Conservation (phyloP, 2,888 invertebrate species). For the Arge pagana region DNA sequence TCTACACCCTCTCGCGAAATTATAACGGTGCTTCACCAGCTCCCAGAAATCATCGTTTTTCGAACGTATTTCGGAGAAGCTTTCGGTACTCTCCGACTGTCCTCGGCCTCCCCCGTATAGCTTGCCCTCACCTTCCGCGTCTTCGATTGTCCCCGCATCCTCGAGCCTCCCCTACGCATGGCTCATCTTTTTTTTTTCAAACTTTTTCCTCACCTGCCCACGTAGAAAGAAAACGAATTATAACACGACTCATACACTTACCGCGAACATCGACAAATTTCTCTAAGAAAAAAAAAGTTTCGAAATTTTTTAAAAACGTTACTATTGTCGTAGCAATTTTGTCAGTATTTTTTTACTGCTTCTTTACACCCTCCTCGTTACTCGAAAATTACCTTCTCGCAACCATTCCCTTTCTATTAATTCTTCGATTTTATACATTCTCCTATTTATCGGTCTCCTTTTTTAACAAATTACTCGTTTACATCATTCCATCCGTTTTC, state of each 20-base stretch:
- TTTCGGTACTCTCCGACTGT: conserved; percentile 37
- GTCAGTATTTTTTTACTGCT: no score
- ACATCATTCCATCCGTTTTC: no score
- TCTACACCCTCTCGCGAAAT: neutral
- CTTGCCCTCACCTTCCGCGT: conserved; percentile 13
- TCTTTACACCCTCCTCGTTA: no score
- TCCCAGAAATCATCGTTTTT: neutral
- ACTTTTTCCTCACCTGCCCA: conserved; percentile 32
- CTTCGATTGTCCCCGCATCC: conserved; percentile 8
- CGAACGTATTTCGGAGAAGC: neutral
- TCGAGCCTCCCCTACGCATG: conserved; percentile 1
- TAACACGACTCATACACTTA: conserved; percentile 29
- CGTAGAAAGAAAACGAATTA: conserved; percentile 20
- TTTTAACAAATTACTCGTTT: no score
- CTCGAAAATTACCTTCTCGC: no score
- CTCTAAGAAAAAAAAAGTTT: no score
- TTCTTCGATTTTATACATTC: no score
- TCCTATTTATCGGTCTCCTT: no score
- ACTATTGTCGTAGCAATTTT: no score
- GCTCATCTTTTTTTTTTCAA: conserved; percentile 25
- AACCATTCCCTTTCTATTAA: no score
- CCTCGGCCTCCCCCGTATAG: conserved; percentile 50
- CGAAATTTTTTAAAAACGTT: no score
- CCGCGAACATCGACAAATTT: conserved; percentile 25
- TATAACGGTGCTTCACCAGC: neutral